Evolutionary conservation across 2,113 vertebrate genomes (phyloP).

Genomic region (Melanotaenia duboulayi): DNA sequence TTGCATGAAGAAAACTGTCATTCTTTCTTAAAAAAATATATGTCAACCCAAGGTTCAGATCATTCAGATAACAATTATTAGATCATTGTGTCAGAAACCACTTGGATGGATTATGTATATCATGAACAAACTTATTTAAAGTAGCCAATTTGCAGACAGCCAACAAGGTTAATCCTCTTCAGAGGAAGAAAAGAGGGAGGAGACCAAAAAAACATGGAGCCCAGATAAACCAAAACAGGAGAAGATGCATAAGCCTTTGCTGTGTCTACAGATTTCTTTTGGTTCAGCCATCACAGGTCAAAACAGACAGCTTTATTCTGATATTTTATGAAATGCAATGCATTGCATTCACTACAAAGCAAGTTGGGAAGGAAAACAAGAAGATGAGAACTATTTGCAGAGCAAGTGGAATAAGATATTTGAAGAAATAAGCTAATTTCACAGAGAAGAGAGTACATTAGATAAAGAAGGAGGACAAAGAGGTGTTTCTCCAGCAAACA

Average conservation of each 20-base stretch:
- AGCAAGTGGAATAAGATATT: not conserved
- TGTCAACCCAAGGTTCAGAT: not conserved
- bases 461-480: too few species aligned
- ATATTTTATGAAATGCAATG: not conserved
- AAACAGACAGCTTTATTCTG: too few species aligned
- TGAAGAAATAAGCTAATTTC: not conserved
- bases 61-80: not conserved
- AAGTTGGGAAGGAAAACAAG: not conserved
- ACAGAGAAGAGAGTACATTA: not conserved
- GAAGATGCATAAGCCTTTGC: constrained; percentile 4
- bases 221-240: constrained; percentile 13
- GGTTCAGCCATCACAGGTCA: not conserved
- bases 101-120: constrained; percentile 45
- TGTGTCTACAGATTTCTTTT: too few species aligned
- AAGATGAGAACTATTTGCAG: not conserved
- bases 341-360: not conserved
- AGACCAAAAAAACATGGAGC: constrained; percentile 45
- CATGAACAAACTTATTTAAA: constrained; percentile 61
- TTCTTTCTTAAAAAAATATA: too few species aligned
- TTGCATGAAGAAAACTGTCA: too few species aligned
- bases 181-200: constrained; percentile 46
- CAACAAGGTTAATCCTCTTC: constrained; percentile 61
- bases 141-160: constrained; percentile 59
- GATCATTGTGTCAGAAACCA: constrained; percentile 39
- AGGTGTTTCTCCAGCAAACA: too few species aligned